Conservation (phyloP, 2,797 vertebrate genomes). For the Tragopan temminckii region DNA sequence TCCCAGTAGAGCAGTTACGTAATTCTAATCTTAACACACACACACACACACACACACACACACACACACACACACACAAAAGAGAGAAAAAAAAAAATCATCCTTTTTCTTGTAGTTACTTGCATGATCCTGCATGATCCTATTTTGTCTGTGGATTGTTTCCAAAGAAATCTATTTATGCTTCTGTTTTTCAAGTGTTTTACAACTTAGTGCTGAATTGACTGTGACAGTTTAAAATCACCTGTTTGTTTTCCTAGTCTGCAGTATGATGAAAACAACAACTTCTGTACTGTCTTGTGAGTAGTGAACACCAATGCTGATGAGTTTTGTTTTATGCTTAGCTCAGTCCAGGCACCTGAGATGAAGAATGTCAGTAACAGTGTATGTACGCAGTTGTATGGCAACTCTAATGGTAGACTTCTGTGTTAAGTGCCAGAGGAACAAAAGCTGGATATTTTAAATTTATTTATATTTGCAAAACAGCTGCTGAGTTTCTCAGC, state of each 20-base stretch:
- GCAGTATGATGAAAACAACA: background rate
- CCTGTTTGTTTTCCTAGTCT: constrained; percentile 1
- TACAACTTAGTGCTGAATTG: background rate
- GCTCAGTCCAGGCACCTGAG: background rate
- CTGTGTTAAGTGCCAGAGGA: background rate
- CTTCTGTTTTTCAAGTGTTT: background rate
- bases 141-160: background rate
- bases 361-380: background rate
- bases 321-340: background rate
- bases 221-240: background rate
- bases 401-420: background rate
- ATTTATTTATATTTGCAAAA: background rate
- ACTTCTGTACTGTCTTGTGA: background rate
- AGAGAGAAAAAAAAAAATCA: background rate
- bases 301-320: background rate
- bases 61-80: too few species aligned
- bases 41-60: too few species aligned
- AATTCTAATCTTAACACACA: background rate
- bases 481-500: background rate
- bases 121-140: background rate
- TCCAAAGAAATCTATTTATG: background rate
- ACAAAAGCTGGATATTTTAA: background rate
- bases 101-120: background rate
- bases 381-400: background rate
- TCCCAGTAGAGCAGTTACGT: background rate